Conservation (phyloP, 92 coral and sea anemone genomes). For the Heliopora coerulea region DNA sequence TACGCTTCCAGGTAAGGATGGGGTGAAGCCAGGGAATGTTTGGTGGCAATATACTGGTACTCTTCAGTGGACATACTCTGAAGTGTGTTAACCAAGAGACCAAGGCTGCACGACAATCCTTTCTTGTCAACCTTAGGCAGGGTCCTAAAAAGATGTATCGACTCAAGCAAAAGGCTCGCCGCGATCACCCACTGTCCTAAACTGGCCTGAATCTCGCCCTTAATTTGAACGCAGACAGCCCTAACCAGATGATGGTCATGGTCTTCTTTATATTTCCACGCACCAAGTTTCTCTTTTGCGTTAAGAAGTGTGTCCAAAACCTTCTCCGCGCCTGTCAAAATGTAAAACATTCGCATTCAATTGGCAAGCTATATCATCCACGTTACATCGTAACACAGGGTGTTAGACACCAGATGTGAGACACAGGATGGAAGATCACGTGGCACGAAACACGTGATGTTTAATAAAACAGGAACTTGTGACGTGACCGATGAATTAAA, state of each 20-base stretch:
- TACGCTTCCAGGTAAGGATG: constrained; percentile 85
- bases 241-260: constrained; percentile 78
- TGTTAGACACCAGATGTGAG: too few relatives aligned
- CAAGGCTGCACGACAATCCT: constrained; percentile 76
- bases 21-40: constrained; percentile 53
- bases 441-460: too few relatives aligned
- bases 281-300: constrained; percentile 59
- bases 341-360: too few relatives aligned
- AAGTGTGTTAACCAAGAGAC: constrained; percentile 70
- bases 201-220: constrained; percentile 88
- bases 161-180: constrained; percentile 66
- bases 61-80: constrained; percentile 69
- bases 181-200: constrained; percentile 79
- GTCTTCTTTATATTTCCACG: constrained; percentile 70
- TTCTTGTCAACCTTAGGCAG: constrained; percentile 86
- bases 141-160: constrained; percentile 53
- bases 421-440: too few relatives aligned
- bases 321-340: constrained; percentile 89
- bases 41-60: constrained; percentile 51
- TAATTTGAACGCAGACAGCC: constrained; percentile 86
- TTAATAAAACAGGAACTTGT: too few relatives aligned
- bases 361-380: too few relatives aligned
- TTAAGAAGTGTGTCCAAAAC: constrained; percentile 69
- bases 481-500: not conserved
- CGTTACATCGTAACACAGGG: too few relatives aligned